phyloP scores from a whole-genome alignment of 1,140 invertebrate genomes.

The Drosophila funebris region DNA sequence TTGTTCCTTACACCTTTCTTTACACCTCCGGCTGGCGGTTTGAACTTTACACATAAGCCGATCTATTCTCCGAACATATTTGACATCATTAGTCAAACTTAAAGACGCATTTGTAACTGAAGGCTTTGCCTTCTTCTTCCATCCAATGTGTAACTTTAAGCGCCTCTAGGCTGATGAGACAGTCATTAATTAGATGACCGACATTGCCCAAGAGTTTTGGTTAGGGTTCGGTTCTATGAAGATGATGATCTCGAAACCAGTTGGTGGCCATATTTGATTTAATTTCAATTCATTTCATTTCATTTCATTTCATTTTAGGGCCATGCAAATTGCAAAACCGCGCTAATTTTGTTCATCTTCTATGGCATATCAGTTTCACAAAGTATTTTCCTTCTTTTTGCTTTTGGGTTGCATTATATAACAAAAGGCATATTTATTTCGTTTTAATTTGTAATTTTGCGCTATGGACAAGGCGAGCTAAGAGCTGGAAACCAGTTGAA shows the following conservation, averaged over 20 bases:
- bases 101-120: slow-evolving; percentile 74
- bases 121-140: slow-evolving; percentile 8
- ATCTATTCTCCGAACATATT: slow-evolving; percentile 49
- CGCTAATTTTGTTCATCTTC: slow-evolving; percentile 59
- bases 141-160: slow-evolving; percentile 51
- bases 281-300: slow-evolving; percentile 54
- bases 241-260: slow-evolving; percentile 19
- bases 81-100: slow-evolving; percentile 81
- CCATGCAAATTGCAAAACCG: slow-evolving; percentile 80
- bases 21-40: slow-evolving; percentile 59
- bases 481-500: slow-evolving; percentile 67
- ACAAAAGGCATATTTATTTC: slow-evolving; percentile 82
- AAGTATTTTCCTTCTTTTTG: slow-evolving; percentile 16
- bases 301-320: slow-evolving; percentile 44
- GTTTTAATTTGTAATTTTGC: slow-evolving; percentile 82
- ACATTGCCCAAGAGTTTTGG: slow-evolving; percentile 26
- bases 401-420: slow-evolving; percentile 57
- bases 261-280: slow-evolving; percentile 64
- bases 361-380: slow-evolving; percentile 67
- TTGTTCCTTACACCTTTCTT: too few species aligned
- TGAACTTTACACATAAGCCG: slow-evolving; percentile 79
- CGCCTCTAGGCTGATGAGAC: slow-evolving; percentile 48
- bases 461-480: slow-evolving; percentile 63
- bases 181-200: slow-evolving; percentile 64
- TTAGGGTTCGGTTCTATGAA: slow-evolving; percentile 13